phyloP scores from a whole-genome alignment of 2,888 invertebrate species.

The Caenorhabditis sinica region DNA sequence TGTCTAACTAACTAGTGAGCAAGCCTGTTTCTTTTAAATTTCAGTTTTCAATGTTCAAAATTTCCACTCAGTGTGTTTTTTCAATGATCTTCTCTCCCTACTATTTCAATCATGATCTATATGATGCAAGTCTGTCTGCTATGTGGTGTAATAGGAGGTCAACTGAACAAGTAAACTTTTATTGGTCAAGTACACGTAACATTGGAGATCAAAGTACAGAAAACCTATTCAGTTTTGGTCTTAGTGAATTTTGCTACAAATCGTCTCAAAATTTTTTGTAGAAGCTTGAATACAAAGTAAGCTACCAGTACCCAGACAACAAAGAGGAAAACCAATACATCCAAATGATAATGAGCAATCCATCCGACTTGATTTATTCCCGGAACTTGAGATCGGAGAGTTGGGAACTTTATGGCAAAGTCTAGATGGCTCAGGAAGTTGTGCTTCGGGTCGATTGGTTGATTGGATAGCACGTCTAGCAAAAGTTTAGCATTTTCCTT shows the following conservation, averaged over 20 bases:
- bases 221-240: background rate
- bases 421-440: conserved; percentile 35
- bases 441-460: conserved; percentile 55
- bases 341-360: conserved; percentile 48
- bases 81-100: too few species aligned
- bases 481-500: conserved; percentile 29
- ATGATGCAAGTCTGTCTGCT: conserved; percentile 1
- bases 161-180: background rate
- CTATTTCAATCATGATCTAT: background rate
- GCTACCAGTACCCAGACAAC: background rate
- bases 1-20: too few species aligned
- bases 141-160: background rate
- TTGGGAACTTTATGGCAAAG: conserved; percentile 37
- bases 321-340: conserved; percentile 19
- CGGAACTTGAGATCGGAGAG: conserved; percentile 12
- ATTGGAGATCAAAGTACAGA: background rate
- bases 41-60: too few species aligned
- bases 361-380: conserved; percentile 14
- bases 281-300: background rate
- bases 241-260: background rate
- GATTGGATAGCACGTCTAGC: conserved; percentile 33
- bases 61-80: too few species aligned
- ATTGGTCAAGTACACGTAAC: conserved; percentile 5
- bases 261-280: background rate
- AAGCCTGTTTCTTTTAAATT: too few species aligned